These are phyloP conservation scores for Grammomys surdaster DNA, from an alignment of 2,113 vertebrate species.

Conservation along the genomic window DNA sequence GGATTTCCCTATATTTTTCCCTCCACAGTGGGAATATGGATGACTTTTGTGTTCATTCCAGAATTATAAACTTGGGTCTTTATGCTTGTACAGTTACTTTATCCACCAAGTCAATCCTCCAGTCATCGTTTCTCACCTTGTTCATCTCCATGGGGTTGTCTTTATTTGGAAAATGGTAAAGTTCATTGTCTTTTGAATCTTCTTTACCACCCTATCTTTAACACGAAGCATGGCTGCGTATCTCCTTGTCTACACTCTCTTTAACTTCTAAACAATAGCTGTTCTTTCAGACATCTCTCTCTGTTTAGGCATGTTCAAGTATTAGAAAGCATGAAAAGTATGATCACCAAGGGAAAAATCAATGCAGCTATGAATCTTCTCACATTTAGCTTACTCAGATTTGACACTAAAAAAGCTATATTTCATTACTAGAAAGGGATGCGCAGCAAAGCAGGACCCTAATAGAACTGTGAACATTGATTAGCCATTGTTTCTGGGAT, in stretches of 20 bases:
- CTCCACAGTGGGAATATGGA: too few relatives aligned
- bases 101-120: neutral
- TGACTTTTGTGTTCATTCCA: neutral
- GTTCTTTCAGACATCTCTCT: constrained; percentile 16
- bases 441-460: constrained; percentile 35
- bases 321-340: constrained; percentile 69
- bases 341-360: constrained; percentile 66
- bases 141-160: neutral
- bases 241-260: neutral
- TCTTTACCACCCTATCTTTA: neutral
- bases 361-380: constrained; percentile 74
- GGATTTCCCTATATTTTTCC: neutral
- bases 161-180: constrained; percentile 27
- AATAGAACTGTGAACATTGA: constrained; percentile 56
- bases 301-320: constrained; percentile 44
- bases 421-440: constrained; percentile 59
- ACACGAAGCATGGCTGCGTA: neutral
- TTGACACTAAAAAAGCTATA: constrained; percentile 71
- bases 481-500: constrained; percentile 62
- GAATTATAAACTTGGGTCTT: neutral
- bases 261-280: neutral
- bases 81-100: neutral
- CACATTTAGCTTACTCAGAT: constrained; percentile 73
- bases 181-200: neutral
- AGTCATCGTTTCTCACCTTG: neutral